Evolutionary conservation across 2,888 invertebrate genomes (phyloP).

Genomic region (Leptopilina syphax): DNA sequence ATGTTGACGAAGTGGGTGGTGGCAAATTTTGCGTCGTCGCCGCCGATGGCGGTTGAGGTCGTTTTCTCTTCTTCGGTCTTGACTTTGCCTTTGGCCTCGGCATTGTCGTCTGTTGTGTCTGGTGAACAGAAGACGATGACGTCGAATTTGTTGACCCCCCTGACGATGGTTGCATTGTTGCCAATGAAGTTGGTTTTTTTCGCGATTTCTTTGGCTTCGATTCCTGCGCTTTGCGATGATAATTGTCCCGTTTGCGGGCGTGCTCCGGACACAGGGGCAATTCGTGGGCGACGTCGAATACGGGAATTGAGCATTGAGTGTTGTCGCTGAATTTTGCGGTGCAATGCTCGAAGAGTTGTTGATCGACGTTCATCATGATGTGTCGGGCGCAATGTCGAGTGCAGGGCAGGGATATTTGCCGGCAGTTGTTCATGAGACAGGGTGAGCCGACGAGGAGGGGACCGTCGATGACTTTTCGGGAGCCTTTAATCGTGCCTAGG

Average conservation of each 20-base stretch:
- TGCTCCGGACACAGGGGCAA: constrained; percentile 92
- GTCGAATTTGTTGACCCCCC: too few species aligned
- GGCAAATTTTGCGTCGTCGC: too few species aligned
- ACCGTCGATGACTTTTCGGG: constrained; percentile 62
- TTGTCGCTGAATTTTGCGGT: constrained; percentile 89
- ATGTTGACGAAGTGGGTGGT: not conserved
- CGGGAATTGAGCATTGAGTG: constrained; percentile 87
- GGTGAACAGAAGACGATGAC: too few species aligned
- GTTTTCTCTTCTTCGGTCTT: constrained; percentile 73
- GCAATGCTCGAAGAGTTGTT: constrained; percentile 88
- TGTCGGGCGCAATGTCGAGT: constrained; percentile 90
- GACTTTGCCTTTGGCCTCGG: constrained; percentile 76
- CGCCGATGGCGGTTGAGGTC: constrained; percentile 62
- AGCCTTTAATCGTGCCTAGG: constrained; percentile 56
- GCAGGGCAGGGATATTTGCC: constrained; percentile 83
- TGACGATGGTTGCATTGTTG: constrained; percentile 64
- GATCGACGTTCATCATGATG: constrained; percentile 90
- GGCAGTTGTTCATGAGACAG: constrained; percentile 73
- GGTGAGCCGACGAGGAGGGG: constrained; percentile 70
- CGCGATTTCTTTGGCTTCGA: constrained; percentile 86
- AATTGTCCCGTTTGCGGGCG: constrained; percentile 90
- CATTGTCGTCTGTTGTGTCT: constrained; percentile 73
- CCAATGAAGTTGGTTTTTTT: constrained; percentile 80
- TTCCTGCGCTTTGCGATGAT: constrained; percentile 86
- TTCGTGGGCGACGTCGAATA: constrained; percentile 87